Evolutionary conservation across 2,888 invertebrate genomes (phyloP).

Genomic region (Sinohyriopsis cumingii): DNA sequence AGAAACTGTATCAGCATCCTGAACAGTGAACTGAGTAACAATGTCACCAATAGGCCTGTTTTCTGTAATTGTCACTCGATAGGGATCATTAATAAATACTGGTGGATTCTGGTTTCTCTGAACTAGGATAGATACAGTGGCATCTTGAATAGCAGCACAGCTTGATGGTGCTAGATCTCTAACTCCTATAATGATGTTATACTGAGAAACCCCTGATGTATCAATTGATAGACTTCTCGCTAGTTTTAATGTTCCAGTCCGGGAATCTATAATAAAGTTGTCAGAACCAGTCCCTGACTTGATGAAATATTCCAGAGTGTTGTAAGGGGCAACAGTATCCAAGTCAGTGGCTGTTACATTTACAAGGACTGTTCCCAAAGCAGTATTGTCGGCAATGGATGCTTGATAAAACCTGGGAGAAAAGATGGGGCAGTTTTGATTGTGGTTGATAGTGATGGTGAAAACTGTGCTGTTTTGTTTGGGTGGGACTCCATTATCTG

Average conservation of each 20-base stretch:
- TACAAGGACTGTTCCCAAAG: slow-evolving; percentile 36
- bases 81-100: slow-evolving; percentile 30
- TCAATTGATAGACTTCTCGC: slow-evolving; percentile 53
- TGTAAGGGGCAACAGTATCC: slow-evolving; percentile 47
- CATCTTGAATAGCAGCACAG: slow-evolving; percentile 23
- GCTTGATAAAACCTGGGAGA: slow-evolving; percentile 18
- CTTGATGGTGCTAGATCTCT: slow-evolving; percentile 45
- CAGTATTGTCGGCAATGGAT: slow-evolving; percentile 36
- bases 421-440: slow-evolving; percentile 44
- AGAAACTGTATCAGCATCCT: slow-evolving; percentile 33
- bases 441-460: slow-evolving; percentile 42
- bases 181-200: slow-evolving; percentile 36
- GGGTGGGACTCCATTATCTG: slow-evolving; percentile 52
- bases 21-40: slow-evolving; percentile 26
- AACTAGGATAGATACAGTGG: slow-evolving; percentile 42
- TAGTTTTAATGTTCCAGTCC: slow-evolving; percentile 51
- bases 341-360: slow-evolving; percentile 43
- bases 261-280: slow-evolving; percentile 53
- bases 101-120: slow-evolving; percentile 39
- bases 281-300: slow-evolving; percentile 28
- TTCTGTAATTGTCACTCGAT: slow-evolving; percentile 26
- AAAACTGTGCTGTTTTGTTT: slow-evolving; percentile 48
- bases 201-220: slow-evolving; percentile 17
- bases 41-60: slow-evolving; percentile 22
- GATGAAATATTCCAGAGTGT: slow-evolving; percentile 41